Base-by-base conservation (phyloP, 1,140 invertebrate species). In the Paraescarpia echinospica region DNA sequence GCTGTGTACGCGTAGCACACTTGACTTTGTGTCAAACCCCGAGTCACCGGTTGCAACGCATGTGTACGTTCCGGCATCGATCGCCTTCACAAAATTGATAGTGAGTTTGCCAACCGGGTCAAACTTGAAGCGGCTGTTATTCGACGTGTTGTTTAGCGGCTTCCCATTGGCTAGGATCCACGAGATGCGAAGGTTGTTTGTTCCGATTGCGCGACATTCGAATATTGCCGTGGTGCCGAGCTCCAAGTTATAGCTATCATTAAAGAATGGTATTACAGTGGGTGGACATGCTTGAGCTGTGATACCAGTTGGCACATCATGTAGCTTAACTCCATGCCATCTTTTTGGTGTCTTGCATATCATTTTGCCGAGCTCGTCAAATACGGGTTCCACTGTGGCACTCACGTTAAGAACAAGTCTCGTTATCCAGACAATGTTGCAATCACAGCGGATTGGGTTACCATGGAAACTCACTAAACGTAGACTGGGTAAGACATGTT, bases 361-460 rank as follows among this genome's bases (percentile, higher is more conserved):
- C 77, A 96, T 94, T 31, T 94, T 94, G 14, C 95, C 94, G 22
- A 95, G 93, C 31, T 96, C 95, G 12, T 94, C 94, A 91, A 96
- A 95, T 4, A 92, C 34, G 2, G 94, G 35, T 51, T 92, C 90
- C 89, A 33, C 41, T 88, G 93, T 34, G 91, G 93, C 92, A 89
- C 92, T 48, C 91, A 94, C 93, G 14, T 91, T 89, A 92, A 93
- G 14, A 48, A 91, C 89, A 31, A 92, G 88, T 33, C 89, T 91
- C 34, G 94, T 93, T 27, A 97, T 95, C 96, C 96, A 97, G 59
- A 95, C 94, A 33, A 95, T 94, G 94, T 96, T 96, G 93, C 96
- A 97, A 93, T 97, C 96, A 94, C 96, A 97, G n/a, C 93, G 94
- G 2, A 97, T 94, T 27, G 96, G 96, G 93, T 97, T 97, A 31